These are phyloP conservation scores for Sinohyriopsis cumingii DNA, from an alignment of 2,888 invertebrate genomes.

Conservation along the genomic window DNA sequence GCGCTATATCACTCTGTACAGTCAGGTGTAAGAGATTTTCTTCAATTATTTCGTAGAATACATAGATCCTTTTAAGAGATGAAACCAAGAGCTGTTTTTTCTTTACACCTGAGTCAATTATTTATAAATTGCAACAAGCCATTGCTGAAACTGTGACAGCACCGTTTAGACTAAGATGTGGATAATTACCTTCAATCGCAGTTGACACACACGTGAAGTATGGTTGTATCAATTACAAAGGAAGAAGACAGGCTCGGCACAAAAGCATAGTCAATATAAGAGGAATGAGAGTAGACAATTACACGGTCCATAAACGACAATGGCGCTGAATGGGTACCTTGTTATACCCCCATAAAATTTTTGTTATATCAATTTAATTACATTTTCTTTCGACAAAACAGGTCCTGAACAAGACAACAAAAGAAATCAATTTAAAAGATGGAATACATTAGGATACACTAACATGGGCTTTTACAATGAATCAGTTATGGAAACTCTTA, in stretches of 20 bases:
- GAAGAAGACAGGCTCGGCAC: slow-evolving; percentile 2
- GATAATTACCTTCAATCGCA: slow-evolving; percentile 7
- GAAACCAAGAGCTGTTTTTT: too few relatives aligned
- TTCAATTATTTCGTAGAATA: too few relatives aligned
- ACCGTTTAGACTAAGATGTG: slow-evolving; percentile 9
- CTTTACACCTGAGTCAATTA: too few relatives aligned
- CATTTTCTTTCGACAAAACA: slow-evolving; percentile 14
- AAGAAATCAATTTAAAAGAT: not conserved
- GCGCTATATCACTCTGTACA: too few relatives aligned
- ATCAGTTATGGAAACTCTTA: too few relatives aligned
- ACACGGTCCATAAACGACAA: slow-evolving; percentile 9
- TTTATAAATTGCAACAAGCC: too few relatives aligned
- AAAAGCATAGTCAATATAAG: slow-evolving; percentile 12
- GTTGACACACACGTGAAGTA: slow-evolving; percentile 5
- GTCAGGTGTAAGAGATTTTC: too few relatives aligned
- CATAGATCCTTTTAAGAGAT: too few relatives aligned
- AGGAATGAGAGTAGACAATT: slow-evolving; percentile 9
- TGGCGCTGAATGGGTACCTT: slow-evolving; percentile 21
- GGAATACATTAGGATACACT: slow-evolving; percentile 19
- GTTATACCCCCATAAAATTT: slow-evolving; percentile 17
- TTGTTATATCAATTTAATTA: slow-evolving; percentile 30
- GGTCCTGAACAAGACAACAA: slow-evolving; percentile 14
- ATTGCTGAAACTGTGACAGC: not conserved
- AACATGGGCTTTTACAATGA: slow-evolving; percentile 29
- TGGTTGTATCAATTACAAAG: slow-evolving; percentile 3